A percentile compares a stretch with the other conserved stretches of the same genome.
phyloP scores from a whole-genome alignment of 2,888 invertebrate genomes.

The Erynnis tages region DNA sequence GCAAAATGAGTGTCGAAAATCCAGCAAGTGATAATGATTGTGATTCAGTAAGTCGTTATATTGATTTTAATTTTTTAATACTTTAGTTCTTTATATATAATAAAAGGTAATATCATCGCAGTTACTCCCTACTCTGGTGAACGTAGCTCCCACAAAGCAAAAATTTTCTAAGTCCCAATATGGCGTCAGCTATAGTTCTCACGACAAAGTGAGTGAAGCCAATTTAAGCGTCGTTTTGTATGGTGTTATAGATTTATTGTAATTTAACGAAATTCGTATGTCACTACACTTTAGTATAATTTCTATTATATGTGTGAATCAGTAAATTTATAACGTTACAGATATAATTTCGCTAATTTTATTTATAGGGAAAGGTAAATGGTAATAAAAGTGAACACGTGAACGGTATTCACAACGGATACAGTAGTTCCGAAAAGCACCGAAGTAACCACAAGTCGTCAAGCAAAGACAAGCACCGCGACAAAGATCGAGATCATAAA shows the following conservation, averaged over 20 bases:
- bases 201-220: slow-evolving; percentile 50
- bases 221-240: slow-evolving; percentile 65
- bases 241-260: slow-evolving; percentile 21
- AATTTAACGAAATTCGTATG: slow-evolving; percentile 10
- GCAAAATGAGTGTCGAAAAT: slow-evolving; percentile 86
- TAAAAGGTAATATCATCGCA: slow-evolving; percentile 28
- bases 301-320: slow-evolving; percentile 8
- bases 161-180: slow-evolving; percentile 90
- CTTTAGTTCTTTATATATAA: slow-evolving; percentile 37
- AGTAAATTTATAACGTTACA: background rate
- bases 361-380: slow-evolving; percentile 72
- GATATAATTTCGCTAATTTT: slow-evolving; percentile 20
- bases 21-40: slow-evolving; percentile 80
- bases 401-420: slow-evolving; percentile 92
- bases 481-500: slow-evolving; percentile 84
- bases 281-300: background rate
- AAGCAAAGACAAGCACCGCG: slow-evolving; percentile 85
- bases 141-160: slow-evolving; percentile 67
- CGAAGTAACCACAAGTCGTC: slow-evolving; percentile 84
- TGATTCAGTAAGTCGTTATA: slow-evolving; percentile 81
- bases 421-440: slow-evolving; percentile 79
- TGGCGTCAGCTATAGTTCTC: slow-evolving; percentile 90
- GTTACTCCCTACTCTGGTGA: slow-evolving; percentile 74
- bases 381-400: slow-evolving; percentile 83
- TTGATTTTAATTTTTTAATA: slow-evolving; percentile 36